Conservation (phyloP, 2,888 invertebrate genomes). For the Mactromeris polynyma region DNA sequence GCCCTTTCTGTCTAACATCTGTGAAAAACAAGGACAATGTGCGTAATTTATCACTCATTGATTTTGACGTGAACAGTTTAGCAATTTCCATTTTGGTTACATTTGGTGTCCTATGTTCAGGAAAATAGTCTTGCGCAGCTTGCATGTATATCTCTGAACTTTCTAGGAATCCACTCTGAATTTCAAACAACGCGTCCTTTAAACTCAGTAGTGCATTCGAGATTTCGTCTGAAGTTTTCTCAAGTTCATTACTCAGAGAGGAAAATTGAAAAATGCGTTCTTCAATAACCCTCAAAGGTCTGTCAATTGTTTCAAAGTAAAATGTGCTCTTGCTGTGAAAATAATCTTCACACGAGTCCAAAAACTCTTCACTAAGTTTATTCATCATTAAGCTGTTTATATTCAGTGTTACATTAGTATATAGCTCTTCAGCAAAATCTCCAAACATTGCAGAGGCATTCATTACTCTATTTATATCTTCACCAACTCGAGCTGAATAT, state of each 20-base stretch:
- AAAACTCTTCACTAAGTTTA: constrained; percentile 53
- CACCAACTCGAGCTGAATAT: constrained; percentile 51
- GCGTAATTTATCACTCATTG: constrained; percentile 50
- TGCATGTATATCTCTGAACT: constrained; percentile 41
- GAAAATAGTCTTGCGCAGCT: constrained; percentile 36
- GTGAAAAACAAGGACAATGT: constrained; percentile 70
- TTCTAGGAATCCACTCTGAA: constrained; percentile 30
- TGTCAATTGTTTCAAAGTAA: constrained; percentile 69
- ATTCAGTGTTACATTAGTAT: constrained; percentile 4
- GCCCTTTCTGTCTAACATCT: constrained; percentile 70
- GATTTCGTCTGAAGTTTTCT: constrained; percentile 10
- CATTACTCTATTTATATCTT: constrained; percentile 53
- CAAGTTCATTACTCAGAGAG: constrained; percentile 42
- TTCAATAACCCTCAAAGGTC: constrained; percentile 63
- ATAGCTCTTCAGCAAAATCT: constrained; percentile 45
- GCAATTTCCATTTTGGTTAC: constrained; percentile 64
- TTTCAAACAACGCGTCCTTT: constrained; percentile 29
- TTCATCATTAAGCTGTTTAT: constrained; percentile 48
- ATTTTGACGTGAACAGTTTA: constrained; percentile 50
- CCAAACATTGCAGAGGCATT: constrained; percentile 40
- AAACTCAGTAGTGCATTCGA: not conserved
- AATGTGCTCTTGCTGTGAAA: constrained; percentile 74
- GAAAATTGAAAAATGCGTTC: constrained; percentile 55
- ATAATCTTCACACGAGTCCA: constrained; percentile 67
- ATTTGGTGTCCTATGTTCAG: not conserved